Base-by-base conservation (phyloP, 2,113 vertebrate genomes). In the Hypanus sabinus region DNA sequence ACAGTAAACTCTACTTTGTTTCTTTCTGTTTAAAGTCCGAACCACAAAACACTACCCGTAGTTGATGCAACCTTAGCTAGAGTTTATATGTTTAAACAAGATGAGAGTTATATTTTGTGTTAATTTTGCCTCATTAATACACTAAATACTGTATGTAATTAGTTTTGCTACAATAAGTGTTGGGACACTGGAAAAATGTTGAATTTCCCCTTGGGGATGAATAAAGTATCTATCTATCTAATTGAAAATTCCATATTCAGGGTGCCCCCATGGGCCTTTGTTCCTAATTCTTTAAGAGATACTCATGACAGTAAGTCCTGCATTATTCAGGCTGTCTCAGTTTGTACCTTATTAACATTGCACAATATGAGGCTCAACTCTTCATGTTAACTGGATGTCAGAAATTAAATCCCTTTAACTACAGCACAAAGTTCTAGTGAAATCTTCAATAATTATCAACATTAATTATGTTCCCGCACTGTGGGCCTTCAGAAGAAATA, bases 371-470 rank as follows among this genome's bases (percentile, higher is more conserved):
- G 16, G 18, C 57, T 16, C n/a, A 65, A 65, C 62, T 30, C 24
- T 65, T 33, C 65, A 55, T 87, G 83, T 65, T 88, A 88, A 65
- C 62, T 65, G 65, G 85, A n/a, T 65, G 85, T 65, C 85, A 88
- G 62, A 88, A 88, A 88, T 88, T 88, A 88, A 16, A 88, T 62
- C 12, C 57, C 33, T 88, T 65, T 33, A 88, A 14, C 60, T 65
- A 33, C 57, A 88, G 27, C 57, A 65, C n/a, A 62, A 88, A 88
- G 85, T 60, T 87, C 83, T 87, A 30, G 83, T 87, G 83, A 87
- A 87, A 62, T 87, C 83, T 27, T 87, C 83, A 87, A 87, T 88
- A 88, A 88, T 93, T 71, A 73, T 73, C 11, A 20, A 30, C 62
- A 73, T 65, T 93, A 27, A 70, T 93, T 71, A 93, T 38, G 20